Percentiles rank a stretch among this genome's conserved stretches.
These are phyloP conservation scores for Aphodius granarius DNA, from an alignment of 2,888 invertebrate species.

Conservation along the genomic window DNA sequence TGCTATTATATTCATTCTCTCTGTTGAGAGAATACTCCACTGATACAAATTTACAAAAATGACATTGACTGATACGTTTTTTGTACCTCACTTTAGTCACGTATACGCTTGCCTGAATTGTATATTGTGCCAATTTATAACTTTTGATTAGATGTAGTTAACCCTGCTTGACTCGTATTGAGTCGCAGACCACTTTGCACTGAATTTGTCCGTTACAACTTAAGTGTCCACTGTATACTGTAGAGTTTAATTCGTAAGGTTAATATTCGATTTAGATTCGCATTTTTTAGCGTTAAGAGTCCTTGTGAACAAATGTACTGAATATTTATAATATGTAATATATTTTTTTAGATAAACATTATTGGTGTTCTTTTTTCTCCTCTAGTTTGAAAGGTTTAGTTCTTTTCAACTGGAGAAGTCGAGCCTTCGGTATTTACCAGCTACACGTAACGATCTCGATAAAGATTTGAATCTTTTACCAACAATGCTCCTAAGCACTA, in stretches of 20 bases:
- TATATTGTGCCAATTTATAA: background rate
- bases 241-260: background rate
- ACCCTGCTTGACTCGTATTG: background rate
- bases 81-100: background rate
- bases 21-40: background rate
- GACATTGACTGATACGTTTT: background rate
- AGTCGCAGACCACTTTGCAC: background rate
- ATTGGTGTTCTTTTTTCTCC: background rate
- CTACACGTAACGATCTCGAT: too few relatives aligned
- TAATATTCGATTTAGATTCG: background rate
- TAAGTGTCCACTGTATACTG: background rate
- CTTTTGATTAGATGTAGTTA: background rate
- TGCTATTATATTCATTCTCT: background rate
- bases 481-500: too few relatives aligned
- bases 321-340: background rate
- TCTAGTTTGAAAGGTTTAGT: background rate
- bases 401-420: background rate
- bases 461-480: too few relatives aligned
- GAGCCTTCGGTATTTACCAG: too few relatives aligned
- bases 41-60: background rate
- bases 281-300: background rate
- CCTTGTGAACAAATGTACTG: background rate
- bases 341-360: background rate
- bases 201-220: background rate
- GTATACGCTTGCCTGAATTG: background rate